Evolutionary conservation across 2,113 vertebrate genomes (phyloP).

Genomic region (Esox niger): DNA sequence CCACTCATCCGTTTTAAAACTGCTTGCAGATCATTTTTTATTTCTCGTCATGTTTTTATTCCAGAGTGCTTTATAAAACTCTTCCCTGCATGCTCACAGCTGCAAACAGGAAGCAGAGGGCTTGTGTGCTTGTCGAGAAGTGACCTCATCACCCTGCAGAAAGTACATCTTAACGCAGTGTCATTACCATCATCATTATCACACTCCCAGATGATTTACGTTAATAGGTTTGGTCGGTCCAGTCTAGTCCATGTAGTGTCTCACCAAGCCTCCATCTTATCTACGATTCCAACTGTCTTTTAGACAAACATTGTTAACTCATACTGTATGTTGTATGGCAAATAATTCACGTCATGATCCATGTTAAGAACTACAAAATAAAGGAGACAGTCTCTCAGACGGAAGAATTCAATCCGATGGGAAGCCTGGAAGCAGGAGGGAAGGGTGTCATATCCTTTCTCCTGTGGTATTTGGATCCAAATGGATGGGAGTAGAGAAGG

Average conservation of each 20-base stretch:
- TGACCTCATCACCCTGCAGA: constrained; percentile 74
- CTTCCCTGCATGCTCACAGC: constrained; percentile 74
- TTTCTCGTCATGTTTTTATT: constrained; percentile 46
- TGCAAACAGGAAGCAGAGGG: constrained; percentile 76
- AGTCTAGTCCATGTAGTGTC: constrained; percentile 41
- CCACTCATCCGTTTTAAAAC: constrained; percentile 59
- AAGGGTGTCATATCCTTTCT: constrained; percentile 7
- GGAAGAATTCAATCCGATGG: constrained; percentile 42
- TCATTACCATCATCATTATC: constrained; percentile 67
- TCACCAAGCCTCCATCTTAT: constrained; percentile 24
- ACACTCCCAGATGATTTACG: constrained; percentile 57
- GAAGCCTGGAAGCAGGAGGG: constrained; percentile 43
- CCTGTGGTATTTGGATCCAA: neutral
- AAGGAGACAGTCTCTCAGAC: constrained; percentile 55
- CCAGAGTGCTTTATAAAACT: constrained; percentile 66
- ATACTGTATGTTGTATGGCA: constrained; percentile 46
- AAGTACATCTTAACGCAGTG: constrained; percentile 73
- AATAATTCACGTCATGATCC: neutral
- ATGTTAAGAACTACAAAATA: constrained; percentile 35
- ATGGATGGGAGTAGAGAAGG: constrained; percentile 8
- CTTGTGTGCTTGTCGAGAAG: constrained; percentile 75
- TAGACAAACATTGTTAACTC: constrained; percentile 37
- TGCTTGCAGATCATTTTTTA: constrained; percentile 41
- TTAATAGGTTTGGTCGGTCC: constrained; percentile 60
- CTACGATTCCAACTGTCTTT: constrained; percentile 48